Percentiles rank a stretch among this genome's conserved stretches.
Conservation (phyloP, 2,888 invertebrate species). For the Epirrhoe alternata region DNA sequence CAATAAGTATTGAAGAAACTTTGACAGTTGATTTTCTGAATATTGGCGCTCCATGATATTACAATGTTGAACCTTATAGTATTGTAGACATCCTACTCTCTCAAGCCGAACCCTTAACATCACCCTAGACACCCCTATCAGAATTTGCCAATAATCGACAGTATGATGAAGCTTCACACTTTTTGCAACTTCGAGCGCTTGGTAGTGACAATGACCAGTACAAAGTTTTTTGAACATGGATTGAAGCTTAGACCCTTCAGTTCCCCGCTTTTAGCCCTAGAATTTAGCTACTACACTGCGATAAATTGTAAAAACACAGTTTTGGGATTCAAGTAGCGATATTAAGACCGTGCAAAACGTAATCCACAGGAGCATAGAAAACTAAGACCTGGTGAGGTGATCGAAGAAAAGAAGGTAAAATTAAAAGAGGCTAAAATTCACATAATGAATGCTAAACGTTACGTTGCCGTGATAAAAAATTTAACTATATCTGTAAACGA, state of each 20-base stretch:
- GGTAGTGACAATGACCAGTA: slow-evolving; percentile 56
- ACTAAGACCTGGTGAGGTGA: slow-evolving; percentile 97
- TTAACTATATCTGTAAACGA: slow-evolving; percentile 77
- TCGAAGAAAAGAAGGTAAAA: slow-evolving; percentile 97
- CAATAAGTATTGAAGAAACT: not conserved
- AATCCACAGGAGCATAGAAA: slow-evolving; percentile 92
- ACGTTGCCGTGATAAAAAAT: slow-evolving; percentile 78
- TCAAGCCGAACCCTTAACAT: slow-evolving; percentile 84
- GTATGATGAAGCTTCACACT: slow-evolving; percentile 68
- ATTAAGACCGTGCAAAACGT: slow-evolving; percentile 81
- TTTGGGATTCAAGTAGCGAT: slow-evolving; percentile 65
- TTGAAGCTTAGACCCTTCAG: slow-evolving; percentile 70
- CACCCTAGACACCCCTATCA: slow-evolving; percentile 60
- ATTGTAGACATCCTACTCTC: slow-evolving; percentile 80
- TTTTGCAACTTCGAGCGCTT: slow-evolving; percentile 67
- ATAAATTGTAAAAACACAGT: slow-evolving; percentile 57
- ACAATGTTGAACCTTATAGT: slow-evolving; percentile 58
- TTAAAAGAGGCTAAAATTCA: slow-evolving; percentile 70
- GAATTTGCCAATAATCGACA: slow-evolving; percentile 67
- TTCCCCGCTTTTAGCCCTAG: slow-evolving; percentile 75
- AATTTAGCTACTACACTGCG: slow-evolving; percentile 63
- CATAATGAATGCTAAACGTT: slow-evolving; percentile 80
- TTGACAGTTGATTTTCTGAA: slow-evolving; percentile 41
- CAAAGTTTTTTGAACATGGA: slow-evolving; percentile 64
- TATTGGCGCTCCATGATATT: slow-evolving; percentile 49